Percentiles rank a stretch among this genome's conserved stretches.
Evolutionary conservation across 2,797 vertebrate genomes (phyloP).

Genomic region (Sebastolobus altivelis): DNA sequence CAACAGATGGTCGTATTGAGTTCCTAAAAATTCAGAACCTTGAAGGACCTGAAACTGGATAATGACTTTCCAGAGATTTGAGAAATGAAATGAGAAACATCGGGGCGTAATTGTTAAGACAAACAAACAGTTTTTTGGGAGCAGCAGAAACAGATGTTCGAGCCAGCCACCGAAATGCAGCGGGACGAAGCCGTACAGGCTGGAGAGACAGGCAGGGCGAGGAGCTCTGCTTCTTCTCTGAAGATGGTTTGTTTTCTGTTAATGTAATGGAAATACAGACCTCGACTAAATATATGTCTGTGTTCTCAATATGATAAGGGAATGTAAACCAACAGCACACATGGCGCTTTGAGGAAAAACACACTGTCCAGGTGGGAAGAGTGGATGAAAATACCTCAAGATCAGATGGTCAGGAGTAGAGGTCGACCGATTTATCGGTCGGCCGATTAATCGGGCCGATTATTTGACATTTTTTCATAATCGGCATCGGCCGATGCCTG

Average conservation of each 20-base stretch:
- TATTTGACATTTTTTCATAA: too few species aligned
- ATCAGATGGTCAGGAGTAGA: conserved; percentile 32
- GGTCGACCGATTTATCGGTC: too few species aligned
- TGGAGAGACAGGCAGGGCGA: conserved; percentile 41
- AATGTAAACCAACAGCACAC: conserved; percentile 64
- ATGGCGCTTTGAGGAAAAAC: conserved; percentile 11
- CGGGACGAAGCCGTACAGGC: conserved; percentile 26
- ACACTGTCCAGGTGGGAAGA: conserved; percentile 13
- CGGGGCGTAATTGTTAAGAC: conserved; percentile 82
- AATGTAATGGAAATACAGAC: conserved; percentile 60
- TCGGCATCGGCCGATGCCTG: too few species aligned
- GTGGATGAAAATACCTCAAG: conserved; percentile 35
- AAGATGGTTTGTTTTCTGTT: conserved; percentile 44
- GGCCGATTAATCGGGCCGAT: too few species aligned
- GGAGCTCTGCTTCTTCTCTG: conserved; percentile 67
- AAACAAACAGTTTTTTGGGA: conserved; percentile 83
- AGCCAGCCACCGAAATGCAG: conserved; percentile 73
- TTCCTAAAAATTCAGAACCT: conserved; percentile 71
- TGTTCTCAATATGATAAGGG: conserved; percentile 60
- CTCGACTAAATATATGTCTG: conserved; percentile 51
- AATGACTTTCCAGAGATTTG: conserved; percentile 80
- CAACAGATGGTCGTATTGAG: conserved; percentile 62
- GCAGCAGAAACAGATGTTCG: conserved; percentile 85
- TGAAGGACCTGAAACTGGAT: conserved; percentile 74
- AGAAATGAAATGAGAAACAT: conserved; percentile 85